Conservation (phyloP, 2,888 invertebrate species). For the Tyria jacobaeae region DNA sequence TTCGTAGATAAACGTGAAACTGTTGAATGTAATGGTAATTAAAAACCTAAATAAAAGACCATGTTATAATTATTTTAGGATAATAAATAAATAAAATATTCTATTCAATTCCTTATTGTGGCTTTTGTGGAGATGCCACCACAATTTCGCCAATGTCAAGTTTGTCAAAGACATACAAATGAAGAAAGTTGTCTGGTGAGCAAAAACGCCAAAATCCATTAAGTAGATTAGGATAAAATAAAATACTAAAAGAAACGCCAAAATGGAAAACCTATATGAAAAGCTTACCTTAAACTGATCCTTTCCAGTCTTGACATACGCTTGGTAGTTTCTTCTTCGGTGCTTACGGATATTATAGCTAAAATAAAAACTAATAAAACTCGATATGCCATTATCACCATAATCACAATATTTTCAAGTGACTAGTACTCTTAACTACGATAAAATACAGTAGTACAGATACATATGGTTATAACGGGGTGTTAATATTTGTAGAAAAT, state of each 20-base stretch:
- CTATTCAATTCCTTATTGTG: too few species aligned
- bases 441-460: slow-evolving; percentile 20
- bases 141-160: too few species aligned
- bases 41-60: not conserved
- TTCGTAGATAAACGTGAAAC: not conserved
- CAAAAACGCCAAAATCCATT: too few species aligned
- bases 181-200: too few species aligned
- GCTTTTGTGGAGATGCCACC: too few species aligned
- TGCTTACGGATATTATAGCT: slow-evolving; percentile 75
- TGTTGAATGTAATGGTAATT: not conserved
- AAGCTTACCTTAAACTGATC: slow-evolving; percentile 87
- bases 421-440: slow-evolving; percentile 56
- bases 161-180: too few species aligned
- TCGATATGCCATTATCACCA: slow-evolving; percentile 76
- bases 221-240: too few species aligned
- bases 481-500: slow-evolving; percentile 22
- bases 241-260: too few species aligned
- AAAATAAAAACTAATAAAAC: slow-evolving; percentile 76
- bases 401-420: slow-evolving; percentile 66
- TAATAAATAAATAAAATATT: not conserved
- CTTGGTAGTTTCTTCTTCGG: slow-evolving; percentile 70
- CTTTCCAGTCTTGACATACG: slow-evolving; percentile 89
- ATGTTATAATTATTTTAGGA: not conserved
- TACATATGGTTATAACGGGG: slow-evolving; percentile 23
- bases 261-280: too few species aligned